Evolutionary conservation across 1,140 invertebrate species (phyloP), one percentile per base, ranked within the genome.

Genomic region (Papilio polyxenes): DNA sequence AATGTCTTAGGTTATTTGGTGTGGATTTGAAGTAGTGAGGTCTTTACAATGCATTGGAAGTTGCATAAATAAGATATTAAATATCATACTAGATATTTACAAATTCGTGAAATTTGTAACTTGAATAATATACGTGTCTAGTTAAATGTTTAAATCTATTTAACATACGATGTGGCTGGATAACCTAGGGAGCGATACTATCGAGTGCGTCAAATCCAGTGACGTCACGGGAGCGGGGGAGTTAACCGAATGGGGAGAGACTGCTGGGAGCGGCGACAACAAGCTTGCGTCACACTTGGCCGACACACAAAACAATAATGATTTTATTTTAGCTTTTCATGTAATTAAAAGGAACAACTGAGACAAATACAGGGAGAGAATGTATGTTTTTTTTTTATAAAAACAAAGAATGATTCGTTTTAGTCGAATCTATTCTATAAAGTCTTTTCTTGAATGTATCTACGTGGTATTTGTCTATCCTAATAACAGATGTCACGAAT

Each of bases 181-280:
- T 85, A 83, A 88, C 85, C 80, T 84, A 75, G 74, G 77, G 74
- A 83, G 74, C n/a, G 83, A 84, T 69, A 82, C 84, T 86, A 81
- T 84, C 82, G 82, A 81, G 56, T 69, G 78, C 85, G 82, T 82
- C 86, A 87, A 85, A 87, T 86, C 83, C 81, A 75, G 74, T 90
- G 90, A 89, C 90, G 89, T 90, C 85, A 89, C 82, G 31, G 65
- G 81, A 85, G 87, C 81, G 86, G 65, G 84, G 78, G 80, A 83
- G 85, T 87, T 85, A 85, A 81, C 82, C 56, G 69, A 82, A 80
- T 81, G 84, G 65, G 72, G 83, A 44, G 82, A 75, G 84, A 81
- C 83, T 82, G 78, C 62, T 77, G 83, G 69, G 80, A 83, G 62
- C 44, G 69, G 62, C 44, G 69, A 86, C 81, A 83, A 72, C 85